Evolutionary conservation across 53 echinoderm and acorn worm genomes (phyloP), one percentile per base, ranked within the genome.

Genomic region (Crossaster papposus): DNA sequence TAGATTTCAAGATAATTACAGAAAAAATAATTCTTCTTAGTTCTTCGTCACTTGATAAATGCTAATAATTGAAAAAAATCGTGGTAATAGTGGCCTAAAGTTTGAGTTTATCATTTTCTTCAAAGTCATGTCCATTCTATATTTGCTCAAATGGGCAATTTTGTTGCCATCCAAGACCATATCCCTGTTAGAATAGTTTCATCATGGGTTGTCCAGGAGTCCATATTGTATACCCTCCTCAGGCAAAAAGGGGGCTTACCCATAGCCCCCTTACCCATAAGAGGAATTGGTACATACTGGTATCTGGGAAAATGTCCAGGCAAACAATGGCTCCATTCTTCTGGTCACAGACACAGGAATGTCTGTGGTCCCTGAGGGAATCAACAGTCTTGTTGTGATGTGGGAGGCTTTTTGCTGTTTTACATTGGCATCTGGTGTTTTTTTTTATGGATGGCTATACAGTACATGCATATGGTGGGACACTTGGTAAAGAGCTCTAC

Each of bases 321-420:
- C 73, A 33, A 53, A 85, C 85, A 85, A 85, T 72, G 85, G 17
- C 20, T 52, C 72, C 51, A 85, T 85, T 85, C 85, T 85, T 85
- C 30, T 9, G 7, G 9, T 13, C 71, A 51, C 51, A 73, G 52
- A 30, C 70, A 30, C 85, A 72, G 85, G 85, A 85, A 85, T 85
- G 85, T 72, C 51, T 30, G 52, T 30, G 32, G 62, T 85, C 85
- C 44, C 70, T 72, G 13, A 6, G 78, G 51, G 51, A 78, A 15
- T 78, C 51, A 9, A 44, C 0, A 29, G 72, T 52, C 24, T 5
- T 85, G 72, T 31, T 85, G 53, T 11, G 72, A 85, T 54, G 72
- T 34, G 85, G 13, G 10, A 32, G 51, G n/a, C 34, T 44, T 24
- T 20, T 55, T 23, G 34, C 32, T 79, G 79, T 79, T 26, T 68